phyloP scores from a whole-genome alignment of 2,888 invertebrate genomes.

The Falcaria lacertinaria region DNA sequence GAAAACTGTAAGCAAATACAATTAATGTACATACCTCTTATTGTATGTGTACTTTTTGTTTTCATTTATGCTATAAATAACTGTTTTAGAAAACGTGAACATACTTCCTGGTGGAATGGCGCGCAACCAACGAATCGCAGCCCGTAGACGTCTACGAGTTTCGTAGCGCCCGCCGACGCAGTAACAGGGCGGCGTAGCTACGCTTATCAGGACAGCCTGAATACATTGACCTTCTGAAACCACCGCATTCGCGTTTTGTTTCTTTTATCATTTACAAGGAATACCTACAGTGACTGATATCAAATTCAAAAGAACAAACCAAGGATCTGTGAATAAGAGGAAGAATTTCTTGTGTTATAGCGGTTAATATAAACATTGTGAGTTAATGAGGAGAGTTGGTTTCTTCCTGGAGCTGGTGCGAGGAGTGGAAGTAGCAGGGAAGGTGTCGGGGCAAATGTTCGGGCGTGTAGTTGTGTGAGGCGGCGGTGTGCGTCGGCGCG shows the following conservation, averaged over 20 bases:
- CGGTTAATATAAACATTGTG: not conserved
- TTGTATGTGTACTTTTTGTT: too few relatives aligned
- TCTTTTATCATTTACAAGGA: not conserved
- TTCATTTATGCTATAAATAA: too few relatives aligned
- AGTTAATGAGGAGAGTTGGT: not conserved
- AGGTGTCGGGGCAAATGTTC: not conserved
- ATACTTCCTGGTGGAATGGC: conserved; percentile 30
- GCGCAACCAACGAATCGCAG: conserved; percentile 45
- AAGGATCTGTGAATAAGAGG: not conserved
- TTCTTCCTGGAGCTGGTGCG: conserved; percentile 16
- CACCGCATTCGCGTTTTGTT: conserved; percentile 34
- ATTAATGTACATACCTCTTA: too few relatives aligned
- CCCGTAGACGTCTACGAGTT: conserved; percentile 66
- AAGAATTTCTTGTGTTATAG: too few relatives aligned
- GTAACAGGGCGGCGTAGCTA: conserved; percentile 59
- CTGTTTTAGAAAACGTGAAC: conserved; percentile 38
- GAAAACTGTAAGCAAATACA: too few relatives aligned
- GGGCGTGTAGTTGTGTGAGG: not conserved
- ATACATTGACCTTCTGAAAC: conserved; percentile 54
- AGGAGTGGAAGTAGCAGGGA: not conserved
- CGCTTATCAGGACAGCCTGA: conserved; percentile 42
- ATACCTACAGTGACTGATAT: not conserved
- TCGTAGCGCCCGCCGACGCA: conserved; percentile 65
- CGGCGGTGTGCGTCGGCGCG: conserved; percentile 41
- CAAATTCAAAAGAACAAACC: not conserved